These are phyloP conservation scores for Drosophila nasuta DNA, from an alignment of 1,140 invertebrate species.

Conservation along the genomic window DNA sequence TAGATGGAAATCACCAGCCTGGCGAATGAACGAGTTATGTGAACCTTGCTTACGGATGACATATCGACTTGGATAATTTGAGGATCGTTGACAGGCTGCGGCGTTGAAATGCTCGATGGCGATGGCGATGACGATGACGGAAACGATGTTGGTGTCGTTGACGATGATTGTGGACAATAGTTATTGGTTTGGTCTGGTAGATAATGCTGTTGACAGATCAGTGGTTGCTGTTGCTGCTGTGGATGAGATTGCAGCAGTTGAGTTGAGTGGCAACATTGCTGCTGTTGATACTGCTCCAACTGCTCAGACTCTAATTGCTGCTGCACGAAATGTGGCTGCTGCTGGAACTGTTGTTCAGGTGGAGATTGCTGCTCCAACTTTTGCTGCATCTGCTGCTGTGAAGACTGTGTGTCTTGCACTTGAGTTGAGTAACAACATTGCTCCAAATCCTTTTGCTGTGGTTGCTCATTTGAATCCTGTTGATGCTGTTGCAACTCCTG, in stretches of 20 bases:
- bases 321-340: too few relatives aligned
- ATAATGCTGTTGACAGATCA: not conserved
- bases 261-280: too few relatives aligned
- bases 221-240: not conserved
- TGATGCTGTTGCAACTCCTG: too few relatives aligned
- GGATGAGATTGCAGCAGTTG: not conserved
- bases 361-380: too few relatives aligned
- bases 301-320: too few relatives aligned
- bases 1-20: constrained; percentile 17
- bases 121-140: too few relatives aligned
- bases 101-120: not conserved
- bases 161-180: not conserved
- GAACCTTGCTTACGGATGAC: not conserved
- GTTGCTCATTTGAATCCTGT: too few relatives aligned
- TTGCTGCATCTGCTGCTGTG: too few relatives aligned
- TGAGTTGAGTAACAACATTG: too few relatives aligned
- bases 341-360: too few relatives aligned
- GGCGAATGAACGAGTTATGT: not conserved
- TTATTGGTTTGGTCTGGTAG: not conserved
- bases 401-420: too few relatives aligned
- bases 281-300: not conserved
- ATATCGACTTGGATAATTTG: constrained; percentile 16
- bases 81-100: not conserved
- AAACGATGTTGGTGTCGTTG: not conserved
- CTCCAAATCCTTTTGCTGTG: too few relatives aligned